Conservation (phyloP, 2,888 invertebrate species). For the Isoperla grammatica region DNA sequence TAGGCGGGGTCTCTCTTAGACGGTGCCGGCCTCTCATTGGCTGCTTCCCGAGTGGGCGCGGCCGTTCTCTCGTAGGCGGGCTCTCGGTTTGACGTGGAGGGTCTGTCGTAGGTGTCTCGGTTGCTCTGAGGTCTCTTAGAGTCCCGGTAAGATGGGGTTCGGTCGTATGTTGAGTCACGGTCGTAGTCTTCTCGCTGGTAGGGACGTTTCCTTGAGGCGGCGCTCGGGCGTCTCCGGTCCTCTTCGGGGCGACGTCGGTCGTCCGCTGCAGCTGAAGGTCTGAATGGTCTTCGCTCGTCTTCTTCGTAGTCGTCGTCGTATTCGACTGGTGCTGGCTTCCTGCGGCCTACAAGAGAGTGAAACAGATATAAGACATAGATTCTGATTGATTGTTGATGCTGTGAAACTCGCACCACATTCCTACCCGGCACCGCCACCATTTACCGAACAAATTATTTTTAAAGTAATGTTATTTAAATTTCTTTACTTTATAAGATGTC, state of each 20-base stretch:
- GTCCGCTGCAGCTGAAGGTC: too few species aligned
- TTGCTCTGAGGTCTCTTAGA: neutral
- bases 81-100: neutral
- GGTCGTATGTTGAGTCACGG: slow-evolving; percentile 34
- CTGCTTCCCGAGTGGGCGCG: neutral
- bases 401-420: neutral
- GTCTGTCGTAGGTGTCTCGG: neutral
- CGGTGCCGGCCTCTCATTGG: neutral
- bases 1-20: too few species aligned
- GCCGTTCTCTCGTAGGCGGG: neutral
- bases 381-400: too few species aligned
- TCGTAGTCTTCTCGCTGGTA: slow-evolving; percentile 32
- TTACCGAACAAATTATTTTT: neutral
- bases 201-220: slow-evolving; percentile 24
- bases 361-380: too few species aligned
- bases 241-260: slow-evolving; percentile 9
- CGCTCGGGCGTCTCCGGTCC: slow-evolving; percentile 21
- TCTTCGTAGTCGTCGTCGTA: slow-evolving; percentile 27
- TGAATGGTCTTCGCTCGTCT: neutral
- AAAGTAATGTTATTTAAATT: too few species aligned
- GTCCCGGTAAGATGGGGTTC: neutral
- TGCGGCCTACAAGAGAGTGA: neutral
- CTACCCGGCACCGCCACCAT: slow-evolving; percentile 5
- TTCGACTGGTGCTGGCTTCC: slow-evolving; percentile 23
- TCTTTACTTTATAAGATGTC: too few species aligned